These are phyloP conservation scores for Nannobrachium achirus DNA, from an alignment of 2,113 vertebrate species.

Conservation along the genomic window DNA sequence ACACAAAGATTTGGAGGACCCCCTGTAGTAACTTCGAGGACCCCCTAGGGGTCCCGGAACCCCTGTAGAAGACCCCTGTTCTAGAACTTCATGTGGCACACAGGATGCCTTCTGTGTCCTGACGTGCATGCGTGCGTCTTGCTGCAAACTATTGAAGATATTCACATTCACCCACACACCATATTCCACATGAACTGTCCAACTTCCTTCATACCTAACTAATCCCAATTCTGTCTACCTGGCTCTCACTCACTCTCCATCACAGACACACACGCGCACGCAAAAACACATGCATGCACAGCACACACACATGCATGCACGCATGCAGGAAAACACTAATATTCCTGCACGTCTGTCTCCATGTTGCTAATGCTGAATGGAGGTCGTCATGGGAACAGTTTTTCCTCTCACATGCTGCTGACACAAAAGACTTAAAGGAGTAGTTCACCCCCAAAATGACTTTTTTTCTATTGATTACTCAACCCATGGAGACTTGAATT, in stretches of 20 bases:
- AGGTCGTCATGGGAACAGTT: conserved; percentile 72
- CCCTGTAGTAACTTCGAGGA: too few relatives aligned
- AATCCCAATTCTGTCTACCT: not conserved
- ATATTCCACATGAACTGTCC: conserved; percentile 1
- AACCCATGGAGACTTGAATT: too few relatives aligned
- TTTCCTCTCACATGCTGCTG: conserved; percentile 13
- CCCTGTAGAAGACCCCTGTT: too few relatives aligned
- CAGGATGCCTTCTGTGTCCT: not conserved
- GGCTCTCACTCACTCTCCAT: not conserved
- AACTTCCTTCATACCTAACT: not conserved
- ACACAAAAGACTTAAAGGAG: conserved; percentile 25
- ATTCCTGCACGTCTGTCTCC: conserved; percentile 23
- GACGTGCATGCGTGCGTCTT: not conserved
- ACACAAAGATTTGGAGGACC: too few relatives aligned
- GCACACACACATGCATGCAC: conserved; percentile 12
- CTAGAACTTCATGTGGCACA: conserved; percentile 1
- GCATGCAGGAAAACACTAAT: not conserved
- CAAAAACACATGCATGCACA: conserved; percentile 1
- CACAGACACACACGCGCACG: not conserved
- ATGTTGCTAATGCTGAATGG: conserved; percentile 36
- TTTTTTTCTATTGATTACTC: too few relatives aligned
- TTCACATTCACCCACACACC: not conserved
- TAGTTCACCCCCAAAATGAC: too few relatives aligned
- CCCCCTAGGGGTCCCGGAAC: too few relatives aligned
- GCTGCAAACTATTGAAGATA: not conserved